phyloP scores from a whole-genome alignment of 2,888 invertebrate species.

The Priocnemis perturbator region DNA sequence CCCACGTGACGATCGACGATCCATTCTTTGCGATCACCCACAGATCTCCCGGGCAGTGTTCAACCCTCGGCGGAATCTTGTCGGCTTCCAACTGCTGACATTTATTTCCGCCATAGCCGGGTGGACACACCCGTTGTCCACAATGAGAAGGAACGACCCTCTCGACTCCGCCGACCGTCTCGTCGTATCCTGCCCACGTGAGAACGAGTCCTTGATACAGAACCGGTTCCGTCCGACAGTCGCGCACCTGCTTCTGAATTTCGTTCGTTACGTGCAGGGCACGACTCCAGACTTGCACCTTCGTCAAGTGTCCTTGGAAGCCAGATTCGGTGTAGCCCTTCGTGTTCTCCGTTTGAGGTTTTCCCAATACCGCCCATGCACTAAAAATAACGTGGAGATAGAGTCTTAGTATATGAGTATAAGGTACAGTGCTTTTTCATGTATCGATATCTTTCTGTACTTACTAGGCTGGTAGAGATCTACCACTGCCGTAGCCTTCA shows the following conservation, averaged over 20 bases:
- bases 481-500: slow-evolving; percentile 90
- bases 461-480: slow-evolving; percentile 89
- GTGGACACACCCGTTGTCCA: slow-evolving; percentile 91
- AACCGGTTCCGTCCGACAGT: slow-evolving; percentile 94
- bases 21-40: slow-evolving; percentile 96
- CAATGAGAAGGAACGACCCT: slow-evolving; percentile 94
- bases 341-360: slow-evolving; percentile 82
- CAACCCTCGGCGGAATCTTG: slow-evolving; percentile 89
- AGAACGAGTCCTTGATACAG: slow-evolving; percentile 89
- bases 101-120: slow-evolving; percentile 89
- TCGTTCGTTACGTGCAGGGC: slow-evolving; percentile 94
- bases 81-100: slow-evolving; percentile 91
- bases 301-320: slow-evolving; percentile 96
- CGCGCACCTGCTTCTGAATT: slow-evolving; percentile 94
- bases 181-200: slow-evolving; percentile 96
- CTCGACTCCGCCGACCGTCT: slow-evolving; percentile 91
- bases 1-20: slow-evolving; percentile 93
- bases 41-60: slow-evolving; percentile 94
- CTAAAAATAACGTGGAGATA: slow-evolving; percentile 73
- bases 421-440: too few relatives aligned
- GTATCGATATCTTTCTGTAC: slow-evolving; percentile 61
- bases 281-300: slow-evolving; percentile 95
- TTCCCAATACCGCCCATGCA: slow-evolving; percentile 94
- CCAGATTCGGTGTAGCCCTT: slow-evolving; percentile 91
- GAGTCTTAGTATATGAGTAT: neutral